These are phyloP conservation scores for Galago senegalensis DNA, from an alignment of 2,797 vertebrate species.

Conservation along the genomic window DNA sequence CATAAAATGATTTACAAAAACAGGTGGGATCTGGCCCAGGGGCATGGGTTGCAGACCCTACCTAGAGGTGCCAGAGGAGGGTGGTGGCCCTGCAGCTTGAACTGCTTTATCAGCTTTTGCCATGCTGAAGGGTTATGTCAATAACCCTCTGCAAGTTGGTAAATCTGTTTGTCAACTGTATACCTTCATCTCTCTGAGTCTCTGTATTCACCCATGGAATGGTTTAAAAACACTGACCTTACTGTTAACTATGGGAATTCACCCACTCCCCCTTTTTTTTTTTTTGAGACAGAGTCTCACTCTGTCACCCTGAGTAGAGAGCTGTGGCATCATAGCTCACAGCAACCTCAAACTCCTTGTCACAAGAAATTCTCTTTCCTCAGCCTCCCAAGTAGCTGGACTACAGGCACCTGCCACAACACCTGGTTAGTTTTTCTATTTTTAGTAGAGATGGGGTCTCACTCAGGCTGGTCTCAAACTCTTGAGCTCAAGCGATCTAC, in stretches of 20 bases:
- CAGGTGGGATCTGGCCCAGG: neutral
- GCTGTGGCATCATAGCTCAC: no score
- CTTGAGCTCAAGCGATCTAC: no score
- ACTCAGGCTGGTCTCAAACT: no score
- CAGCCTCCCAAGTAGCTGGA: no score
- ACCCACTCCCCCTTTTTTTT: neutral
- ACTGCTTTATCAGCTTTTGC: neutral
- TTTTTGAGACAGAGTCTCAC: no score
- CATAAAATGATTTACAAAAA: neutral
- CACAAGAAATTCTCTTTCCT: no score
- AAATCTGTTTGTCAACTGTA: neutral
- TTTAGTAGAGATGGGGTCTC: no score
- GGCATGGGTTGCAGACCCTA: neutral
- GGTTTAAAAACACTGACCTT: neutral
- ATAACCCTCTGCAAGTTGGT: neutral
- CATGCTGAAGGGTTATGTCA: neutral
- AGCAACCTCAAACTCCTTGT: no score
- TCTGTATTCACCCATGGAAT: neutral
- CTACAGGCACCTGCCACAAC: no score
- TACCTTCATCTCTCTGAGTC: neutral
- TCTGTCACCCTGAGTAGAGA: no score
- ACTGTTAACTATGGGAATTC: neutral
- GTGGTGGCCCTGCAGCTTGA: no score
- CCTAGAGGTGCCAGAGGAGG: neutral
- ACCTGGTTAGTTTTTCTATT: no score